Evolutionary conservation across 2,888 invertebrate genomes (phyloP).

Genomic region (Cantharis rustica): DNA sequence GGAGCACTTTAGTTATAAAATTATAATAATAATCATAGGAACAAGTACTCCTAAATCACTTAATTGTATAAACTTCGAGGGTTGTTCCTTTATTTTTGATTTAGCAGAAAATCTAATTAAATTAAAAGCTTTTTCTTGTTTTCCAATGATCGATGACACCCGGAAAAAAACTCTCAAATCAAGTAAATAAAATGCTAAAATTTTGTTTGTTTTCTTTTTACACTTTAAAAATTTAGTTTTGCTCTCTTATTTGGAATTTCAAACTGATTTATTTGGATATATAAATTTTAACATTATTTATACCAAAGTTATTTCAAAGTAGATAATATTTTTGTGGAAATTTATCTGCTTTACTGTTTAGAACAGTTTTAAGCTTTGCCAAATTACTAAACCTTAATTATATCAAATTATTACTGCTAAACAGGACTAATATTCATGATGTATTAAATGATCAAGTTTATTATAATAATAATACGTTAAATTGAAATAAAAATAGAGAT

Average conservation of each 20-base stretch:
- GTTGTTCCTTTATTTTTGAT: constrained; percentile 6
- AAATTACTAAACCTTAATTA: neutral
- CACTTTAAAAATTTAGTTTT: neutral
- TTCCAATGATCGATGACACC: constrained; percentile 7
- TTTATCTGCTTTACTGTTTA: neutral
- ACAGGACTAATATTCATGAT: neutral
- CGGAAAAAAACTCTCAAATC: constrained; percentile 5
- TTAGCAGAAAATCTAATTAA: constrained; percentile 14
- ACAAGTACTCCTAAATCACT: neutral
- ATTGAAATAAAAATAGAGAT: neutral
- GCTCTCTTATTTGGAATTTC: neutral
- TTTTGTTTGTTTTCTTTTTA: neutral
- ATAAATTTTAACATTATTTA: neutral
- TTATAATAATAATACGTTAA: neutral
- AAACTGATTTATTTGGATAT: neutral
- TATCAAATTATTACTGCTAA: neutral
- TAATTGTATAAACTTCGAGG: neutral
- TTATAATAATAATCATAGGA: neutral
- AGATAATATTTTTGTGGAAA: neutral
- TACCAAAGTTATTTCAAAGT: neutral
- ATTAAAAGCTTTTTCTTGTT: constrained; percentile 21
- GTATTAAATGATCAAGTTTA: neutral
- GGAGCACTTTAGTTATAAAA: neutral
- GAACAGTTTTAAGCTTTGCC: neutral
- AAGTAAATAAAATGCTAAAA: constrained; percentile 1